These are phyloP conservation scores for Lamellibrachia satsuma DNA, from an alignment of 2,888 invertebrate genomes.

Conservation along the genomic window DNA sequence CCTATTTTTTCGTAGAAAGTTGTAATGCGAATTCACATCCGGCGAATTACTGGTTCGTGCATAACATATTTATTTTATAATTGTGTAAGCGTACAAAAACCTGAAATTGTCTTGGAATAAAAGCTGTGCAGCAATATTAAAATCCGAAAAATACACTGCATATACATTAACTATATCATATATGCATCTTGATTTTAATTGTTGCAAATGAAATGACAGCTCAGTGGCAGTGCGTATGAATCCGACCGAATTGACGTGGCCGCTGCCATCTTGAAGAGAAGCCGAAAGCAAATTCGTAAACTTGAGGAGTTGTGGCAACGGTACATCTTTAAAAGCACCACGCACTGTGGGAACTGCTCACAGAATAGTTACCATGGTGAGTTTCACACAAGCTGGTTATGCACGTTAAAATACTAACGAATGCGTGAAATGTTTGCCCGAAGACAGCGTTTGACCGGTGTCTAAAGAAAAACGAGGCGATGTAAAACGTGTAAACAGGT, in stretches of 20 bases:
- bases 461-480: background rate
- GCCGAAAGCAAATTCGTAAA: conserved; percentile 4
- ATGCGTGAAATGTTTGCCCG: background rate
- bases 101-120: background rate
- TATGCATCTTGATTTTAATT: background rate
- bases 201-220: background rate
- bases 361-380: background rate
- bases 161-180: background rate
- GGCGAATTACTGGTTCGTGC: background rate
- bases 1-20: background rate
- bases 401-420: background rate
- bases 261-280: background rate
- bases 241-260: background rate
- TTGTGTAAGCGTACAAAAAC: background rate
- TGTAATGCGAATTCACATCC: background rate
- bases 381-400: background rate
- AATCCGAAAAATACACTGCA: background rate
- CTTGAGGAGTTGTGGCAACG: conserved; percentile 1
- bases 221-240: background rate
- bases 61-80: background rate
- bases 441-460: background rate
- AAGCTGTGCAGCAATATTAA: background rate
- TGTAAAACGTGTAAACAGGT: conserved; percentile 5
- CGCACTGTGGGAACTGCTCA: conserved; percentile 17
- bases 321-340: conserved; percentile 10